Percentiles rank a stretch among this genome's conserved stretches.
These are phyloP conservation scores for Archegozetes longisetosus DNA, from an alignment of 1,140 invertebrate genomes.

Conservation along the genomic window DNA sequence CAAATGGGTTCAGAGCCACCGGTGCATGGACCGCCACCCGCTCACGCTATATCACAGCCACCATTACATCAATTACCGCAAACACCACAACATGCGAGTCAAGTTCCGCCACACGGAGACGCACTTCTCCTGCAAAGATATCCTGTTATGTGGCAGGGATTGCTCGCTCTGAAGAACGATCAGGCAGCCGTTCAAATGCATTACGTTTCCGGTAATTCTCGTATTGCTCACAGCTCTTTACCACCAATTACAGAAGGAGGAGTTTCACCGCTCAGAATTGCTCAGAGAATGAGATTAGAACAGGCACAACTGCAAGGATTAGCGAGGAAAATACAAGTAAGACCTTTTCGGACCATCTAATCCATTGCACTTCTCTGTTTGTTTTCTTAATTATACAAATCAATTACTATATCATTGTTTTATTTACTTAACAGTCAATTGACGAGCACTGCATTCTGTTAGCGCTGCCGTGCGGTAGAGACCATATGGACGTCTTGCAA, in stretches of 20 bases:
- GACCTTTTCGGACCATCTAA: conserved; percentile 20
- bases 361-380: background rate
- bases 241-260: conserved; percentile 51
- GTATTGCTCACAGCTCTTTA: conserved; percentile 62
- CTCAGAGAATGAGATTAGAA: conserved; percentile 89
- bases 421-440: conserved; percentile 47
- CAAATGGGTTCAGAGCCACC: conserved; percentile 16
- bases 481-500: conserved; percentile 77
- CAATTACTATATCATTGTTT: conserved; percentile 11
- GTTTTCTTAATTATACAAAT: background rate
- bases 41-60: conserved; percentile 19
- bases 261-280: conserved; percentile 67
- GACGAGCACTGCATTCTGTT: conserved; percentile 90
- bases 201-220: conserved; percentile 81
- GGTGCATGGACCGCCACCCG: conserved; percentile 19
- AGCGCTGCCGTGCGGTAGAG: conserved; percentile 80
- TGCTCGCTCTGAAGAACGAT: conserved; percentile 86
- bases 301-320: conserved; percentile 86
- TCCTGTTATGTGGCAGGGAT: conserved; percentile 90
- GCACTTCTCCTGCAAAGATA: conserved; percentile 54
- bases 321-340: conserved; percentile 83
- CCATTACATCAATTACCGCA: conserved; percentile 34
- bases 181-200: conserved; percentile 95
- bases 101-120: conserved; percentile 56
- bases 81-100: conserved; percentile 51